A percentile compares a stretch with the other conserved stretches of the same genome.
phyloP scores from a whole-genome alignment of 2,113 vertebrate genomes.

The Ranitomeya imitator region DNA sequence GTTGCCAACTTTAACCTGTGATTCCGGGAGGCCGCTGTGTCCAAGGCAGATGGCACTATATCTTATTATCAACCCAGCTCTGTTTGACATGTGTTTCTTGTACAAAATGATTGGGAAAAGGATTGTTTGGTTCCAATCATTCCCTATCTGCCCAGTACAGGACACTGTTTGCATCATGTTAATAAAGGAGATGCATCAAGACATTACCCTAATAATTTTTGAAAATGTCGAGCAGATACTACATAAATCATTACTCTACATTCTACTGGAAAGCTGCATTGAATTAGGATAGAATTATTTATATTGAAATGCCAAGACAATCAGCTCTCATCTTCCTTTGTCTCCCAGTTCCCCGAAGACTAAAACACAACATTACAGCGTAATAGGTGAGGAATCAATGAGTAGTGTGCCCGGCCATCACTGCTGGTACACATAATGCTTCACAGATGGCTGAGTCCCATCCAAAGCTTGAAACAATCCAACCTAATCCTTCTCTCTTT shows the following conservation, averaged over 20 bases:
- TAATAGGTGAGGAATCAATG: constrained; percentile 44
- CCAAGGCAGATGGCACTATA: not conserved
- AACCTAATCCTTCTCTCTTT: not conserved
- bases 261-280: constrained; percentile 47
- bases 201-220: constrained; percentile 16
- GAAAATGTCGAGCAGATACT: constrained; percentile 45
- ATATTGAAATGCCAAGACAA: constrained; percentile 38
- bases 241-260: constrained; percentile 47
- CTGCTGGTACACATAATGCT: constrained; percentile 21
- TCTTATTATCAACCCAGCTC: not conserved
- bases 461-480: not conserved
- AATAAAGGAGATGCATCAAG: constrained; percentile 32
- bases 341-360: constrained; percentile 7
- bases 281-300: constrained; percentile 44
- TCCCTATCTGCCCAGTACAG: not conserved
- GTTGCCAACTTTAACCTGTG: not conserved
- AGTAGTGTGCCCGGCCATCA: constrained; percentile 4
- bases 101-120: not conserved
- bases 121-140: constrained; percentile 24
- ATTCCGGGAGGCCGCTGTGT: not conserved
- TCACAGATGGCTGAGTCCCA: not conserved
- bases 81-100: constrained; percentile 40
- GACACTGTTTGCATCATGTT: constrained; percentile 40
- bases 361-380: constrained; percentile 21
- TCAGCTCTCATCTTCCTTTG: constrained; percentile 38